phyloP scores from a whole-genome alignment of 2,113 vertebrate genomes.

The Gadus macrocephalus region DNA sequence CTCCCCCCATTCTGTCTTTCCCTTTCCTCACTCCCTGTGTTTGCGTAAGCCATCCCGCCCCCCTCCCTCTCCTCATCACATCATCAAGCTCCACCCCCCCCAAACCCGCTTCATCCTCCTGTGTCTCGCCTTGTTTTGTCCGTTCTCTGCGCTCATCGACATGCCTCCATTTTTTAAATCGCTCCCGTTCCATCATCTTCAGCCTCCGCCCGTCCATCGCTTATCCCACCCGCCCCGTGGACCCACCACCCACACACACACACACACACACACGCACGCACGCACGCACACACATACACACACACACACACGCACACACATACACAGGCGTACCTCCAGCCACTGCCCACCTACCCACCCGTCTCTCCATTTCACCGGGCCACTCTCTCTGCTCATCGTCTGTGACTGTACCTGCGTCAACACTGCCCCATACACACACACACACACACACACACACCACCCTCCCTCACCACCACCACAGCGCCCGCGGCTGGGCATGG shows the following conservation, averaged over 20 bases:
- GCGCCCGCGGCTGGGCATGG: conserved; percentile 48
- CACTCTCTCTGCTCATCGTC: conserved; percentile 37
- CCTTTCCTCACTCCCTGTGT: conserved; percentile 4
- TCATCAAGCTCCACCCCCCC: conserved; percentile 57
- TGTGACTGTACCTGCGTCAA: conserved; percentile 36
- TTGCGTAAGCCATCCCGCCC: conserved; percentile 58
- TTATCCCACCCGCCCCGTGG: neutral
- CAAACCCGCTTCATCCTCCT: conserved; percentile 21
- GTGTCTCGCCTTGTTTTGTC: conserved; percentile 55
- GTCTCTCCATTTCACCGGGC: conserved; percentile 63
- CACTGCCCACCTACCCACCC: conserved; percentile 6
- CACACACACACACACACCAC: conserved; percentile 19
- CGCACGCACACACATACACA: no score
- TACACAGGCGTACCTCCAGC: no score
- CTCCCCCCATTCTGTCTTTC: conserved; percentile 1
- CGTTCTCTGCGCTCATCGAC: conserved; percentile 68
- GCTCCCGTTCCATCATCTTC: conserved; percentile 72
- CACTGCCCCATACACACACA: conserved; percentile 37
- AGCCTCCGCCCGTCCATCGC: conserved; percentile 41
- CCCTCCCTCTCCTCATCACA: conserved; percentile 45
- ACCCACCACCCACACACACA: no score
- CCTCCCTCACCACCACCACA: conserved; percentile 19
- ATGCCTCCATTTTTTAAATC: conserved; percentile 74
- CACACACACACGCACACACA: no score
- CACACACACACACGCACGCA: no score